Conservation (phyloP, 2,797 vertebrate genomes). For the Falco berigora region DNA sequence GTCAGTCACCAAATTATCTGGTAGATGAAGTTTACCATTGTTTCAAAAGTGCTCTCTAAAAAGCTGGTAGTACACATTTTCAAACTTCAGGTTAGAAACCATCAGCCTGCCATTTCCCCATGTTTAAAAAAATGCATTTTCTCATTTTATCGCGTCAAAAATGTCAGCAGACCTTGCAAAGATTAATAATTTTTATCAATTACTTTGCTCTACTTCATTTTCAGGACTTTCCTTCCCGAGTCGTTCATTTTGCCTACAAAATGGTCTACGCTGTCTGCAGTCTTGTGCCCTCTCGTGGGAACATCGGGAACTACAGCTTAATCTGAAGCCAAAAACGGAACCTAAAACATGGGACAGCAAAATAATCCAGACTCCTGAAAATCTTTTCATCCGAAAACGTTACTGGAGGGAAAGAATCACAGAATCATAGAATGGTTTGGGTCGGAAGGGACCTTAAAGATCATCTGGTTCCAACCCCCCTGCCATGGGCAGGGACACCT, state of each 20-base stretch:
- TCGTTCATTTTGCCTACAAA: not conserved
- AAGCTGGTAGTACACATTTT: not conserved
- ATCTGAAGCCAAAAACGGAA: not conserved
- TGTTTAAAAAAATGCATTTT: not conserved
- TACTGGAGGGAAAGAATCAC: not conserved
- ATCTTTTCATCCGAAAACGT: not conserved
- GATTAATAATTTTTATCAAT: not conserved
- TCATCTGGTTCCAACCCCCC: too few species aligned
- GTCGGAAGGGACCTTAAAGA: too few species aligned
- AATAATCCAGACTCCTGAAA: not conserved
- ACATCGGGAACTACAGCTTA: not conserved
- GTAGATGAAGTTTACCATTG: not conserved
- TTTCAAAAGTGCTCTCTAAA: not conserved
- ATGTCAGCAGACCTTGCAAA: not conserved
- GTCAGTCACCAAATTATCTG: not conserved
- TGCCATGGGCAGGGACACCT: too few species aligned
- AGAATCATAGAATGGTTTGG: too few species aligned
- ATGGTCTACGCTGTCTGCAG: not conserved
- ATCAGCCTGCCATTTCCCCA: not conserved
- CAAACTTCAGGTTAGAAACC: not conserved
- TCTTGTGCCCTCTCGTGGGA: conserved; percentile 11
- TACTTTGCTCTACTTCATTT: not conserved
- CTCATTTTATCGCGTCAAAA: not conserved
- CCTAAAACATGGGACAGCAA: not conserved
- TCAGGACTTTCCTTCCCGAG: not conserved